Percentiles rank a stretch among this genome's conserved stretches.
Evolutionary conservation across 2,797 vertebrate genomes (phyloP).

Genomic region (Mormyrus hasselquistii): DNA sequence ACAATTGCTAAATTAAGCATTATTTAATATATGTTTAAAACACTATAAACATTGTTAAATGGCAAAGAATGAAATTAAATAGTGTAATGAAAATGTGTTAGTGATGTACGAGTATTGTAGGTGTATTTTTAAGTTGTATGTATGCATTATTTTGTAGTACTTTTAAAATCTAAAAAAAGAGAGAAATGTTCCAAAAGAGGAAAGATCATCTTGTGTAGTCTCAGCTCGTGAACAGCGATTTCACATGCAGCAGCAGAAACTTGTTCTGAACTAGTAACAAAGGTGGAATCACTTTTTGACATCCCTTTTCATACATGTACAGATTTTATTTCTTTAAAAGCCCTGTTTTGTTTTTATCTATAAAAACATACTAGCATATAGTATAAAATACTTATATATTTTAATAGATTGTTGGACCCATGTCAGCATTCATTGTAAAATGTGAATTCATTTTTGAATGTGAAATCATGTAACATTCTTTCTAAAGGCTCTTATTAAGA

Average conservation of each 20-base stretch:
- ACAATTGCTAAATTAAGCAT: background rate
- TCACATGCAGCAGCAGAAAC: background rate
- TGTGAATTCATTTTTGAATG: constrained; percentile 1
- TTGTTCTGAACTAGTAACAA: background rate
- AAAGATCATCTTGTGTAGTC: background rate
- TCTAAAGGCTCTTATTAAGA: background rate
- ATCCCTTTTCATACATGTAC: background rate
- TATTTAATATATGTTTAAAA: constrained; percentile 3
- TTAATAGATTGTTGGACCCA: background rate
- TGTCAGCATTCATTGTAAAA: background rate
- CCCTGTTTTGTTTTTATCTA: background rate
- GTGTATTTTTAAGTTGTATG: background rate
- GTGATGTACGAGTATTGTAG: background rate
- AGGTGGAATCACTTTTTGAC: background rate
- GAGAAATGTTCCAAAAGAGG: background rate
- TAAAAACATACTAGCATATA: background rate
- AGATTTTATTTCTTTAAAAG: background rate
- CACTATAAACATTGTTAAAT: background rate
- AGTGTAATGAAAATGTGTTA: background rate
- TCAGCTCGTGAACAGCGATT: background rate
- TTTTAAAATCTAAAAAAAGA: background rate
- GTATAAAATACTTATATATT: background rate
- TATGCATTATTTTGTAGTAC: constrained; percentile 1
- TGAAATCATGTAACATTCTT: background rate
- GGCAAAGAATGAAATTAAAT: background rate